Percentiles rank a stretch among this genome's conserved stretches.
Evolutionary conservation across 2,888 invertebrate genomes (phyloP).

Genomic region (Ormyrus thymus): DNA sequence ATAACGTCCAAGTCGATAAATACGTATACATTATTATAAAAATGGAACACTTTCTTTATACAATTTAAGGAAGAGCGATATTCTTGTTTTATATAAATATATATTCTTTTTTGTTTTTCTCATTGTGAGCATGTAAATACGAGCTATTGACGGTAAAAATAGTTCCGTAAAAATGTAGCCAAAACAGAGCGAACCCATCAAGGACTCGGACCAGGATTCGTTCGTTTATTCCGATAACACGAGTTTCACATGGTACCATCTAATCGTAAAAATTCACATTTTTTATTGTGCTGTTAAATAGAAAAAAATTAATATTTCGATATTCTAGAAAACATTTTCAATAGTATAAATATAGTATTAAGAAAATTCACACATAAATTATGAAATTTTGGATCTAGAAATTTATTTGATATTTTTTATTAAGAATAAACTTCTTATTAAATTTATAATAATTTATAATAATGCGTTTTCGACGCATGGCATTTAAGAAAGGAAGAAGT

Average conservation of each 20-base stretch:
- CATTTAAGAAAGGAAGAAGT: too few species aligned
- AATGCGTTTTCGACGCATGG: too few species aligned
- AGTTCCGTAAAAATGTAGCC: conserved; percentile 52
- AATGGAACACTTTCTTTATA: conserved; percentile 21
- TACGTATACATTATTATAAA: conserved; percentile 31
- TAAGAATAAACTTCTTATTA: not conserved
- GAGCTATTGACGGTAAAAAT: conserved; percentile 52
- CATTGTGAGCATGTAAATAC: conserved; percentile 52
- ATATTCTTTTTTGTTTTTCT: conserved; percentile 23
- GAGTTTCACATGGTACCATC: too few species aligned
- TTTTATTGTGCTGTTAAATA: not conserved
- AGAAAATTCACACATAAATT: too few species aligned
- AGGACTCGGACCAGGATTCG: conserved; percentile 59
- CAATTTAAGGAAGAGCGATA: conserved; percentile 9
- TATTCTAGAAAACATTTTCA: conserved; percentile 20
- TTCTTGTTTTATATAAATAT: conserved; percentile 36
- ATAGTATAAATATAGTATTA: not conserved
- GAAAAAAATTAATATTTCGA: not conserved
- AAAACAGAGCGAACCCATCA: conserved; percentile 49
- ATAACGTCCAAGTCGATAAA: conserved; percentile 46
- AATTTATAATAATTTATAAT: too few species aligned
- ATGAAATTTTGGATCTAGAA: too few species aligned
- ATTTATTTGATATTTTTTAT: not conserved
- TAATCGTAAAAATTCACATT: too few species aligned
- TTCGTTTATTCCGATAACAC: conserved; percentile 33